Evolutionary conservation across 1,140 invertebrate species (phyloP).

Genomic region (Kradibia gibbosae): DNA sequence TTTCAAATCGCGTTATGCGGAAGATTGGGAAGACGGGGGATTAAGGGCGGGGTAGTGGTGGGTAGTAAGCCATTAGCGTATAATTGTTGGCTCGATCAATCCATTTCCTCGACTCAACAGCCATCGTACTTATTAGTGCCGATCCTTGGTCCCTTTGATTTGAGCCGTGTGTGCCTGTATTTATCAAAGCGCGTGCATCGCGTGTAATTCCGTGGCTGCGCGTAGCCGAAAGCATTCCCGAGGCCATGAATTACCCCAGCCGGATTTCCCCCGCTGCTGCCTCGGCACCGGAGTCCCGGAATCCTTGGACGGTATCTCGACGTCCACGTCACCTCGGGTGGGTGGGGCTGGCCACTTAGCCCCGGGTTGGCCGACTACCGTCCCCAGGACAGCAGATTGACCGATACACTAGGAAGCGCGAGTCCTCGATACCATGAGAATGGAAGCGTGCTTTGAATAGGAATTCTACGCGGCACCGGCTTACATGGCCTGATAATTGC

Average conservation of each 20-base stretch:
- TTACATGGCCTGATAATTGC: neutral
- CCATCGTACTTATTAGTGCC: neutral
- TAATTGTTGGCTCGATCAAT: conserved; percentile 4
- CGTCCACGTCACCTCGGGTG: neutral
- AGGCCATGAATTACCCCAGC: neutral
- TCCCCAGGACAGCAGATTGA: neutral
- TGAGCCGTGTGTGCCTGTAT: neutral
- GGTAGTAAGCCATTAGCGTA: neutral
- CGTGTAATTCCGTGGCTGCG: neutral
- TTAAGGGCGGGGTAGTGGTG: conserved; percentile 3
- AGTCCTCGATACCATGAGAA: neutral
- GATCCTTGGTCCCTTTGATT: neutral
- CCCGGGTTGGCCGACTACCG: neutral
- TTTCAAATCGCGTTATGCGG: conserved; percentile 6
- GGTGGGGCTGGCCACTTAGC: neutral
- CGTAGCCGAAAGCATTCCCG: neutral
- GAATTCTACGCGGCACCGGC: neutral
- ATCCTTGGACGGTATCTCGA: neutral
- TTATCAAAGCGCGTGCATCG: neutral
- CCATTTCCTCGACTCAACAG: conserved; percentile 4
- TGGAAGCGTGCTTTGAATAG: neutral
- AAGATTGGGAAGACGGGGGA: neutral
- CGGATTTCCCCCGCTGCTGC: neutral
- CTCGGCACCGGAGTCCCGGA: neutral
- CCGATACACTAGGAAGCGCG: neutral